Base-by-base conservation (phyloP, 64 coral and sea anemone species). In the Montipora capricornis region DNA sequence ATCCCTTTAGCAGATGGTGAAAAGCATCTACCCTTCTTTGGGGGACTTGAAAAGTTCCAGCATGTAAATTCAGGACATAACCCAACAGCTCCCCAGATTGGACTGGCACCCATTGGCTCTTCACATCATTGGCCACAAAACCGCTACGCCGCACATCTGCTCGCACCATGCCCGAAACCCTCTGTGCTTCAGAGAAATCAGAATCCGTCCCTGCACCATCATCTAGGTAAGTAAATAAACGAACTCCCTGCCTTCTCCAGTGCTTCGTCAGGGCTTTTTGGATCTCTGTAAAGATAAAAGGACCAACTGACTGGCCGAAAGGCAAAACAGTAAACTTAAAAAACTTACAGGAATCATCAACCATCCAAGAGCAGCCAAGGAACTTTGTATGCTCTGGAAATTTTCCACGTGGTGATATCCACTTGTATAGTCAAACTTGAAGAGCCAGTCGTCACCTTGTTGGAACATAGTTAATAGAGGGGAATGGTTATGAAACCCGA, bases 331-430 rank as follows among this genome's bases (percentile, higher is more conserved):
- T 77, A 48, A 83, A 92, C 80, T 83, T 84, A 47, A 37, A 82
- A 46, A 58, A 82, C 66, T 81, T 82, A 52, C 13, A 24, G 67
- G 20, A 44, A 75, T 70, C 68, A 62, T 76, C 74, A 74, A 87
- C 57, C 20, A 44, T 20, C 79, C 79, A 92, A 24, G 79, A 75
- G 26, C 68, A 92, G 8, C 90, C 80, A 9, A 92, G 51, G 70
- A 83, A 85, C 20, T 14, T 77, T 6, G 67, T 75, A 75, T 92
- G 90, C 1, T 82, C 69, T 4, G 68, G 22, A 46, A 75, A 26
- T 84, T 92, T 82, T 92, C 90, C 47, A 94, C 62, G 62, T 81
- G 86, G 67, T 94, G 85, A 61, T 94, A 94, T 8, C 92, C 77
- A 58, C 85, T 93, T 13, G 20, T 88, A 37, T 87, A 93, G 75